Conservation (phyloP, 2,888 invertebrate species). For the Noctua pronuba region DNA sequence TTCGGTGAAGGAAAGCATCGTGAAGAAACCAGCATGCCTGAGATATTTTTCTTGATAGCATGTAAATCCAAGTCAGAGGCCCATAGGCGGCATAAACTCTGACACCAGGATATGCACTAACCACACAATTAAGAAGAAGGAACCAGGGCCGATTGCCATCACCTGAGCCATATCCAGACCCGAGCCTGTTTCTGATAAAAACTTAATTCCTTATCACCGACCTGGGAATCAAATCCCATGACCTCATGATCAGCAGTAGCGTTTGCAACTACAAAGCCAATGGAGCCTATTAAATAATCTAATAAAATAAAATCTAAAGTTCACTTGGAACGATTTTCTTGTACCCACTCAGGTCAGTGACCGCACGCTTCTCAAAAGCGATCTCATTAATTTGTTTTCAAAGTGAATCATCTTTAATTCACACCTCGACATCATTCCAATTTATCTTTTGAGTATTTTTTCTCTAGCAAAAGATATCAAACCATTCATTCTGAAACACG, state of each 20-base stretch:
- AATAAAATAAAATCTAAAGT: neutral
- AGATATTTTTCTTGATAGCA: no score
- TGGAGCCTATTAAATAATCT: neutral
- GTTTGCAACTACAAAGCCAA: neutral
- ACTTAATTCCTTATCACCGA: neutral
- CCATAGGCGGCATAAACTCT: no score
- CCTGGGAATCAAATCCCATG: no score
- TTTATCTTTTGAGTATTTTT: neutral
- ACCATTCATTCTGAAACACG: neutral
- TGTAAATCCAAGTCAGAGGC: no score
- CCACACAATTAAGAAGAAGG: no score
- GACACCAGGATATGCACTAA: no score
- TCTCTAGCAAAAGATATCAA: neutral
- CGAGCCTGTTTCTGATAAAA: neutral
- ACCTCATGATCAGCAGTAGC: neutral
- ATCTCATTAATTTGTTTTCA: slow-evolving; percentile 8
- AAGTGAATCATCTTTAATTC: slow-evolving; percentile 10
- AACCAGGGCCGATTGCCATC: no score
- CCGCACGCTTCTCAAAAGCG: neutral
- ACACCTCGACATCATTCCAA: neutral
- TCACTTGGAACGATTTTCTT: neutral
- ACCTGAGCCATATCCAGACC: no score
- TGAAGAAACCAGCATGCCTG: no score
- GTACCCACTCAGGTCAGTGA: neutral
- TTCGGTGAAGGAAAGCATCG: no score